Conservation (phyloP, 2,797 vertebrate species). For the Alectoris magna region DNA sequence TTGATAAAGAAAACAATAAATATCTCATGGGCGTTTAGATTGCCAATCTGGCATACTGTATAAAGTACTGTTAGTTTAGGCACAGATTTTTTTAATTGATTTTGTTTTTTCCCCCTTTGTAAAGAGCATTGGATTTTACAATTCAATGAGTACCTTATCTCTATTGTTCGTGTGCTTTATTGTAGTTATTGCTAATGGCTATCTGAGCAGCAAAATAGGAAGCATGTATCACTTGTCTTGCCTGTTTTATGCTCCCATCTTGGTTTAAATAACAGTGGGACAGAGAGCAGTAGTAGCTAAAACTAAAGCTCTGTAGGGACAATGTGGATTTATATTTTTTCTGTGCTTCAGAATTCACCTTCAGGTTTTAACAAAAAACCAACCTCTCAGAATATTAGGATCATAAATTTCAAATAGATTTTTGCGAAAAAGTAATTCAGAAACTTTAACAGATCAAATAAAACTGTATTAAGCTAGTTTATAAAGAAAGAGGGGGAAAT, state of each 20-base stretch:
- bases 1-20: conserved; percentile 15
- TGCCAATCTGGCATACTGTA: background rate
- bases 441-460: conserved; percentile 3
- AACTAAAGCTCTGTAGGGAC: background rate
- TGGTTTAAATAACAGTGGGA: background rate
- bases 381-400: background rate
- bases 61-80: background rate
- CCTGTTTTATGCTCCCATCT: background rate
- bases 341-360: background rate
- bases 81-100: background rate
- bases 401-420: background rate
- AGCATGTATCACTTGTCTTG: background rate
- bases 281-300: background rate
- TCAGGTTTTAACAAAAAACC: background rate
- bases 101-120: background rate
- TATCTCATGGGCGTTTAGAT: background rate
- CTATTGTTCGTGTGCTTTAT: background rate
- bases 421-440: background rate
- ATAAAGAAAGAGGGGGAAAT: background rate
- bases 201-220: conserved; percentile 12
- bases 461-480: conserved; percentile 8
- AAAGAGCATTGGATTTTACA: conserved; percentile 10
- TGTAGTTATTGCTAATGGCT: conserved; percentile 18
- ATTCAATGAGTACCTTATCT: background rate
- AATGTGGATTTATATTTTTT: background rate